Percentiles rank a stretch among this genome's conserved stretches.
Conservation (phyloP, 2,113 vertebrate genomes). For the Eudorcas thomsonii region DNA sequence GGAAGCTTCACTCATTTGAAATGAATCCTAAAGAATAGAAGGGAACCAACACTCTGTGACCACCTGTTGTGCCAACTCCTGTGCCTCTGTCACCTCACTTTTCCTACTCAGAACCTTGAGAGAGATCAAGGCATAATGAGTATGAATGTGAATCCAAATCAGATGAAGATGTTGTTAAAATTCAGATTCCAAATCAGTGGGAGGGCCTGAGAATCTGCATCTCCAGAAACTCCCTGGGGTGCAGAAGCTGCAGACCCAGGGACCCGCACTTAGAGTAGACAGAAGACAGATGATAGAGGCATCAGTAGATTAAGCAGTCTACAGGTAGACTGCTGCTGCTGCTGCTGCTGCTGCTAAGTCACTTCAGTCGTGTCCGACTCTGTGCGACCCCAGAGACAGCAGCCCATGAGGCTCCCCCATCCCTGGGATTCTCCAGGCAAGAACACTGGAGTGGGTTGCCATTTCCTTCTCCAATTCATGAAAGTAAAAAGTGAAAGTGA, state of each 20-base stretch:
- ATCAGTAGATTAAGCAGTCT: background rate
- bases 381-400: too few relatives aligned
- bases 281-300: background rate
- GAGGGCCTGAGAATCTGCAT: background rate
- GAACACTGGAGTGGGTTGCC: too few relatives aligned
- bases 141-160: background rate
- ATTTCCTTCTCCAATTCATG: too few relatives aligned
- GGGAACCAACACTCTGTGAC: background rate
- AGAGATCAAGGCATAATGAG: background rate
- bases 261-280: background rate
- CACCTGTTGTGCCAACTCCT: background rate
- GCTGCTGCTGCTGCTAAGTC: too few relatives aligned
- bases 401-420: too few relatives aligned
- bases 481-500: too few relatives aligned
- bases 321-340: background rate
- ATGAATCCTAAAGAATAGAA: background rate
- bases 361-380: fast-evolving
- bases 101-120: background rate
- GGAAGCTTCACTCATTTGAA: background rate
- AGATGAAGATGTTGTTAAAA: background rate
- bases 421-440: too few relatives aligned
- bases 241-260: background rate
- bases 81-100: background rate
- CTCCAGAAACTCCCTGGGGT: background rate
- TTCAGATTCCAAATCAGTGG: background rate